A percentile compares a stretch with the other conserved stretches of the same genome.
phyloP scores from a whole-genome alignment of 35 echinoderm and acorn worm genomes.

The Stichopus chloronotus region DNA sequence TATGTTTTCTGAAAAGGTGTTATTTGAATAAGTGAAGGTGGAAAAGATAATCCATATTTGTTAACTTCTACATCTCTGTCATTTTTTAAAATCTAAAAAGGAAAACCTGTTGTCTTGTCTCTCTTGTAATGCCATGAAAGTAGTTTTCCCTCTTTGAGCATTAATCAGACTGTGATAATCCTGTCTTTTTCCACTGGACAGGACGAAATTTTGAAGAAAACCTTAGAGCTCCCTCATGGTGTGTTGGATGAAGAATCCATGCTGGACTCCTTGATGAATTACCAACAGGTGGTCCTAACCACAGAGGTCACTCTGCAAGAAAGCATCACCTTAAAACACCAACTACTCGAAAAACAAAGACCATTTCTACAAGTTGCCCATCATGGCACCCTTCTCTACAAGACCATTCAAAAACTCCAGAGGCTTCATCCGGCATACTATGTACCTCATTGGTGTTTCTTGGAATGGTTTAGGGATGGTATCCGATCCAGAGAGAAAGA shows the following conservation, averaged over 20 bases:
- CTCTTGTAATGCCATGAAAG: no score
- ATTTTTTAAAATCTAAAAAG: no score
- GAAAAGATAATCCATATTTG: no score
- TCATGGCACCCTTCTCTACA: conserved; percentile 83
- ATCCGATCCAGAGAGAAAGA: conserved; percentile 72
- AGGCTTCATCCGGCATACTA: conserved; percentile 85
- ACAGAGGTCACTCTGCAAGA: conserved; percentile 76
- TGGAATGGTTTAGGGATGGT: conserved; percentile 60
- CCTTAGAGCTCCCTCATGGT: conserved; percentile 64
- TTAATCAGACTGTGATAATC: no score
- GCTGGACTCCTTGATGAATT: conserved; percentile 51
- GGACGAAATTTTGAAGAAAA: conserved; percentile 77
- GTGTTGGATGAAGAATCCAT: conserved; percentile 76
- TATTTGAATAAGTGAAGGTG: no score
- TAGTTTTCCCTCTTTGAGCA: no score
- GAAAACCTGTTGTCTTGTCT: no score
- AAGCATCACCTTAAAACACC: conserved; percentile 62
- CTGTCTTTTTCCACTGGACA: background rate
- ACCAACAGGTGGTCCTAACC: conserved; percentile 70
- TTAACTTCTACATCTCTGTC: no score
- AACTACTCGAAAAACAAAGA: conserved; percentile 69
- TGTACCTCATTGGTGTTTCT: conserved; percentile 59
- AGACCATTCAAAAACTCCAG: conserved; percentile 65
- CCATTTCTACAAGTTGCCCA: conserved; percentile 75
- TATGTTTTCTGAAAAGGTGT: background rate